phyloP scores from a whole-genome alignment of 2,113 vertebrate species.

The Helogale parvula region DNA sequence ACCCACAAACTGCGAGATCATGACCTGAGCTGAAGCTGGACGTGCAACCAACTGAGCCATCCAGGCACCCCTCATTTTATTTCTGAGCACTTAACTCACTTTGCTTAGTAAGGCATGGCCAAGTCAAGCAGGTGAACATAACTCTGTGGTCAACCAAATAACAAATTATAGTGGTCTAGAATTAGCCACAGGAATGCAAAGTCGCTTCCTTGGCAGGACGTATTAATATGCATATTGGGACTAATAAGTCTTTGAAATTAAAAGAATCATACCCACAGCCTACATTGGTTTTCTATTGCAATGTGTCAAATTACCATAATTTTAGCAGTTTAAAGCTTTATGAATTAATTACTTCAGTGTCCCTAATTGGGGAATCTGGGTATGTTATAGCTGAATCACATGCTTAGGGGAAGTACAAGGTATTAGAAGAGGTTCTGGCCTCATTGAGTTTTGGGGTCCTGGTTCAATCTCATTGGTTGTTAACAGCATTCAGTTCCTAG shows the following conservation, averaged over 20 bases:
- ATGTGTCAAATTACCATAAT: neutral
- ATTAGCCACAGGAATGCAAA: neutral
- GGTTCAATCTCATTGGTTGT: too few species aligned
- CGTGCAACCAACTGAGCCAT: too few species aligned
- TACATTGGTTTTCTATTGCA: neutral
- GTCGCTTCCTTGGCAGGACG: neutral
- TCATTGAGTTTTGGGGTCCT: too few species aligned
- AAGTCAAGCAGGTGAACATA: neutral
- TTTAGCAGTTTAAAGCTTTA: neutral
- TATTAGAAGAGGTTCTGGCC: too few species aligned
- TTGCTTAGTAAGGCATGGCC: neutral
- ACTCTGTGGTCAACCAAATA: neutral
- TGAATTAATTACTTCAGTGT: neutral
- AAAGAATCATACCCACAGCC: neutral
- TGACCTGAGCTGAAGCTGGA: too few species aligned
- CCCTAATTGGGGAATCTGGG: neutral
- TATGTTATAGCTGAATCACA: neutral
- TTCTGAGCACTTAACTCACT: neutral
- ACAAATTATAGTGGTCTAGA: neutral
- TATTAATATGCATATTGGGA: neutral
- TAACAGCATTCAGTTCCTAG: too few species aligned
- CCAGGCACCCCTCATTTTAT: neutral
- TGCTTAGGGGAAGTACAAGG: neutral
- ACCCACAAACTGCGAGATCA: too few species aligned
- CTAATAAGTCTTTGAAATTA: neutral